Evolutionary conservation across 2,113 vertebrate genomes (phyloP), one percentile per base, ranked within the genome.

Genomic region (Aythya baeri): DNA sequence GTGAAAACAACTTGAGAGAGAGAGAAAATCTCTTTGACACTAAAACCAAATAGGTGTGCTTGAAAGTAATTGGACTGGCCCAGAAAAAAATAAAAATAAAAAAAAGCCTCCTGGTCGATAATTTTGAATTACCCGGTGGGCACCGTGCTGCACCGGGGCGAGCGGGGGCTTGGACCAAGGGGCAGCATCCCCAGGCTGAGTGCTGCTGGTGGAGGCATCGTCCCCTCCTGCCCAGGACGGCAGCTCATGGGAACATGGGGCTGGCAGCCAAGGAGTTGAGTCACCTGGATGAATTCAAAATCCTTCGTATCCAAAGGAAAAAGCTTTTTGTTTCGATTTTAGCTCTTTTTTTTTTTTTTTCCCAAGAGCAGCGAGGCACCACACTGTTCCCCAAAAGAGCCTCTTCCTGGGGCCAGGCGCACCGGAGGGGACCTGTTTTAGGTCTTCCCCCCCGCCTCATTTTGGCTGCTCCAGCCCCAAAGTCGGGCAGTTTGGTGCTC

Each of bases 1-100:
- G 67, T 83, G 76, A 93, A 94, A 90, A 73, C 84, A 80, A 79
- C 85, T 89, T 72, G 74, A 88, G 89, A 70, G 80, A 66, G 52
- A 46, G 32, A 72, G 46, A 68, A 72, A 38, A 52, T 68, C 68
- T 88, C 88, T 83, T 55, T 54, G 88, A 72, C 86, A 17, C 63
- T 86, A 70, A 93, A 94, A 91, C 36, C 85, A 66, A 93, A 79
- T 32, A 29, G 50, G 21, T 50, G 62, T 46, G 8, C 75, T 81
- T 61, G 74, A 76, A 77, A 79, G 72, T 62, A 83, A 76, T 16
- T 49, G 66, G 32, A 54, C 36, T 6, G 5, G 17, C 22, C 17
- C 44, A 68, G 74, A 17, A 20, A 36, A n/a, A 23, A 65, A 17
- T 9, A 5, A 2, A 34, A 34, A 34, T n/a, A 73, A 70, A 32